Evolutionary conservation across 2,888 invertebrate species (phyloP), one percentile per base, ranked within the genome.

Genomic region (Pheosia tremula): DNA sequence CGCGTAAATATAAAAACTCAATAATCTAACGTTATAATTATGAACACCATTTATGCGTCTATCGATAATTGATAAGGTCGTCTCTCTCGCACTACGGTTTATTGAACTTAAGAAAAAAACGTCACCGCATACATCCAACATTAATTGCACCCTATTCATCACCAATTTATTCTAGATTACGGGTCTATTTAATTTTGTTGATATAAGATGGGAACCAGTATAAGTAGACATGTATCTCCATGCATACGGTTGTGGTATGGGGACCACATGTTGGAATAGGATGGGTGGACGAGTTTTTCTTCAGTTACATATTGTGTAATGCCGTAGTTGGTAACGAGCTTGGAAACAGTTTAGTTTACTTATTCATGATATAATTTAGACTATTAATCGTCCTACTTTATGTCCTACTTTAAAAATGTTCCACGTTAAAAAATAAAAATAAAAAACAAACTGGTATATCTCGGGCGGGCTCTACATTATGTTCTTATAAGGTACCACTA

Each of bases 1-100:
- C 24, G 24, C 24, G 24, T 24, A 24, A 24, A 11, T 8, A 11
- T 47, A 47, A 47, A 47, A 47, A 8, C 0, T 11, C 1, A 24
- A 6, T 24, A 8, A 24, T 0, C n/a, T 53, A 10, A 37, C 5
- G 3, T 3, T 8, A 11, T 38, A 62, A 64, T 60, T 68, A 54
- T 58, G 57, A 77, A 69, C 86, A 84, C 0, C 79, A 79, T 78
- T 80, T 89, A 80, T 72, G 66, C 79, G 80, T 74, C 76, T 71
- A 86, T 85, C 83, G 83, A 87, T 90, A 90, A 90, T 88, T 90
- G 86, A 90, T 88, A 89, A 86, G 84, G 85, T 86, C 81, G 82
- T 87, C 87, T 86, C 87, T 62, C 88, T 88, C 86, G 75, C 86
- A 82, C 83, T 72, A 72, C 63, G 82, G 92, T 89, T 87, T 85